Conservation (phyloP, 2,113 vertebrate species). For the Etheostoma cragini region DNA sequence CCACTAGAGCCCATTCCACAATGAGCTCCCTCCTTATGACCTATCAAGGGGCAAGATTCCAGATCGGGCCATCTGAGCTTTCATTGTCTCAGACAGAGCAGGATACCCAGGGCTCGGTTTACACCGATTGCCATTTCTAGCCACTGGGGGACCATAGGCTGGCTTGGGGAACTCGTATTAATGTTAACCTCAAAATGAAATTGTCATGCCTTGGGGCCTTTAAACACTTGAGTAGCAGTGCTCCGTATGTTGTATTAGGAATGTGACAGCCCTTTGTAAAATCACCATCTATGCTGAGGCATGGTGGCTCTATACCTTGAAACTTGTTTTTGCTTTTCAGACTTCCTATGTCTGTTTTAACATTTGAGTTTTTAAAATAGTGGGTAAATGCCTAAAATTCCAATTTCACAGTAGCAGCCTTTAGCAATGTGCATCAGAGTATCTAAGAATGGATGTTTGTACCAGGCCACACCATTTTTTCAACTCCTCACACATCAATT, state of each 20-base stretch:
- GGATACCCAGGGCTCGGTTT: too few species aligned
- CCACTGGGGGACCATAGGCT: too few species aligned
- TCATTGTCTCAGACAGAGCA: too few species aligned
- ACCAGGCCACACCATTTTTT: neutral
- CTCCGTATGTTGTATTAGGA: neutral
- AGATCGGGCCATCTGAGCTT: too few species aligned
- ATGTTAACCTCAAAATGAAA: too few species aligned
- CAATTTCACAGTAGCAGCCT: neutral
- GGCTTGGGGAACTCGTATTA: too few species aligned
- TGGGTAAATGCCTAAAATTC: neutral
- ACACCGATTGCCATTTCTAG: too few species aligned
- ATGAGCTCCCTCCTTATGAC: too few species aligned
- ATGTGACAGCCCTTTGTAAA: neutral
- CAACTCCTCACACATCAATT: neutral
- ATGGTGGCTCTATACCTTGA: neutral
- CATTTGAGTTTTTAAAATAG: neutral
- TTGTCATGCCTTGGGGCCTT: neutral
- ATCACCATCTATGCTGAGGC: neutral
- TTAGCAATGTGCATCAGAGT: neutral
- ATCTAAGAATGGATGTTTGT: neutral
- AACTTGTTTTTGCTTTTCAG: neutral
- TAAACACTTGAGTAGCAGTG: neutral
- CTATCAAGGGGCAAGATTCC: too few species aligned
- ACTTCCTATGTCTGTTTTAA: neutral
- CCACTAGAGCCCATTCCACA: too few species aligned